Evolutionary conservation across 2,888 invertebrate species (phyloP).

Genomic region (Stegophylla sp.): DNA sequence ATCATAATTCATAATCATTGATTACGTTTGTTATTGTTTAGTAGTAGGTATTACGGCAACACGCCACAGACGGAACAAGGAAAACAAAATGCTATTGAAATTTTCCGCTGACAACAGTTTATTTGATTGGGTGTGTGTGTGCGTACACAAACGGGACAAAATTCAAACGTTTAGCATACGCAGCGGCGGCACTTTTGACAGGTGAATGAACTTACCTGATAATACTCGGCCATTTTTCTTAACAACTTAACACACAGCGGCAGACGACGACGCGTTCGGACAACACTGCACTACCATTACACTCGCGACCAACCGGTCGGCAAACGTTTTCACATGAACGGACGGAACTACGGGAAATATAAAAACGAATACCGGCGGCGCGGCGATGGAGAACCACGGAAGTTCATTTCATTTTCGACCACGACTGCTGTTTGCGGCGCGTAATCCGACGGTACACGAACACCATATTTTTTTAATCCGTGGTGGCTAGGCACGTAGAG

Average conservation of each 20-base stretch:
- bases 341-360: neutral
- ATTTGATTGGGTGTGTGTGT: too few species aligned
- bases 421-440: neutral
- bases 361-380: conserved; percentile 8
- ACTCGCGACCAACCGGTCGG: conserved; percentile 25
- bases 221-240: conserved; percentile 53
- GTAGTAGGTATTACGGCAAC: too few species aligned
- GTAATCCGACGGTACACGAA: conserved; percentile 40
- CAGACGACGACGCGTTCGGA: neutral
- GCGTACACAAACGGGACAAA: too few species aligned
- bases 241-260: neutral
- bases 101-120: too few species aligned
- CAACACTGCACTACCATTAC: neutral
- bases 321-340: neutral
- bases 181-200: conserved; percentile 8
- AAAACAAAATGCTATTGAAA: too few species aligned
- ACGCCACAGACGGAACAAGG: too few species aligned
- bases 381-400: conserved; percentile 16
- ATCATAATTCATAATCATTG: neutral
- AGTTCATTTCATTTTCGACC: conserved; percentile 21
- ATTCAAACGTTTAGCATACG: too few species aligned
- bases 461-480: conserved; percentile 34
- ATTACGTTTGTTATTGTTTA: neutral
- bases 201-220: conserved; percentile 59
- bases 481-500: neutral